phyloP scores from a whole-genome alignment of 2,797 vertebrate species.

The Macropodus opercularis region DNA sequence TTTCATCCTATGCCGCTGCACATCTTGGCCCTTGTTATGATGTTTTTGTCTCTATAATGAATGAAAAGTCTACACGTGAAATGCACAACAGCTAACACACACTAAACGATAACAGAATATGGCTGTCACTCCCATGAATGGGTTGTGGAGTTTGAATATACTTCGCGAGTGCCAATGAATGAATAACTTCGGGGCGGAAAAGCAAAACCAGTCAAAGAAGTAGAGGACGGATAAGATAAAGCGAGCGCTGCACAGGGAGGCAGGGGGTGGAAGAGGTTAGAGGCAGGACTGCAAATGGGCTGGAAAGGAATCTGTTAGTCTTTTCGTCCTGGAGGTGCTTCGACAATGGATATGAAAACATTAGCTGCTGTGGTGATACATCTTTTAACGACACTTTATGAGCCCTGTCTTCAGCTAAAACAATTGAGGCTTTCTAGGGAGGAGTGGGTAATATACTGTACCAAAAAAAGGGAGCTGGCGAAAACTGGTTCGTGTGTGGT shows the following conservation, averaged over 20 bases:
- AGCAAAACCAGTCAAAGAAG: constrained; percentile 7
- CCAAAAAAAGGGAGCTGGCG: constrained; percentile 29
- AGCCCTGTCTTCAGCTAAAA: constrained; percentile 61
- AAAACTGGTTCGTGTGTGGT: constrained; percentile 12
- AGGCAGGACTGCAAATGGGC: constrained; percentile 59
- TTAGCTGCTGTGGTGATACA: constrained; percentile 62
- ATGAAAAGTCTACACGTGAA: constrained; percentile 6
- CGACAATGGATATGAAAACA: constrained; percentile 61
- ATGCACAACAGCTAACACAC: constrained; percentile 6
- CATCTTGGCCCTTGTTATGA: too few relatives aligned
- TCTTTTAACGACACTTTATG: constrained; percentile 67
- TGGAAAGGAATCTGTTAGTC: constrained; percentile 66
- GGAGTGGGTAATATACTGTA: constrained; percentile 51
- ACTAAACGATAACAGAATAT: not conserved
- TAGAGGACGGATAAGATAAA: constrained; percentile 1
- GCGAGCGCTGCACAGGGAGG: not conserved
- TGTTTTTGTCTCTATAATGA: too few relatives aligned
- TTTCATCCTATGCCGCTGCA: too few relatives aligned
- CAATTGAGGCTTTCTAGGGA: constrained; percentile 52
- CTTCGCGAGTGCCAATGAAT: constrained; percentile 38
- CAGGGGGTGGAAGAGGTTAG: constrained; percentile 7
- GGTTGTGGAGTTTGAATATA: constrained; percentile 8
- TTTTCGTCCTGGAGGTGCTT: constrained; percentile 53
- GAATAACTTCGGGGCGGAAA: constrained; percentile 9
- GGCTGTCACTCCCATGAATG: not conserved